Conservation (phyloP, 2,888 invertebrate genomes). For the Eucriotettix oculatus region DNA sequence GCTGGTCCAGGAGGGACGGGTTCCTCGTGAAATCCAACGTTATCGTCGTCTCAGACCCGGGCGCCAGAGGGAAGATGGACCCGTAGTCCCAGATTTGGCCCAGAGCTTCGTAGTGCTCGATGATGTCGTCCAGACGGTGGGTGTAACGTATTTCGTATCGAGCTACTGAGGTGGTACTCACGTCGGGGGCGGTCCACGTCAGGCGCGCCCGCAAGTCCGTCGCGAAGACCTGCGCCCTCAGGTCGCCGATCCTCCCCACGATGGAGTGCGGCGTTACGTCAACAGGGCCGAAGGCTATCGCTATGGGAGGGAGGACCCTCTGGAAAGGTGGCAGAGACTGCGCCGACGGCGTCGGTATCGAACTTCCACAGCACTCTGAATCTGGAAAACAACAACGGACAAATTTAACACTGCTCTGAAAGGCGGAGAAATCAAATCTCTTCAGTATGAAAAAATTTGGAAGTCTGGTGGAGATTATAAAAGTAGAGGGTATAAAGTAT, state of each 20-base stretch:
- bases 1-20: slow-evolving; percentile 28
- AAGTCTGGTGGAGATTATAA: no score
- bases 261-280: slow-evolving; percentile 22
- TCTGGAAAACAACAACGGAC: no score
- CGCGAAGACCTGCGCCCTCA: slow-evolving; percentile 28
- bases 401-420: no score
- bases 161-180: slow-evolving; percentile 31
- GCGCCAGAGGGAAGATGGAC: slow-evolving; percentile 28
- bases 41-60: slow-evolving; percentile 34
- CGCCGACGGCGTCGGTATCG: slow-evolving; percentile 27
- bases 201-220: slow-evolving; percentile 32
- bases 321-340: slow-evolving; percentile 34
- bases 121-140: slow-evolving; percentile 17
- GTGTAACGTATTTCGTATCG: slow-evolving; percentile 30
- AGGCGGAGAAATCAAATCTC: no score
- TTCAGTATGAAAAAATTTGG: no score
- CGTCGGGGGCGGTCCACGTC: slow-evolving; percentile 42
- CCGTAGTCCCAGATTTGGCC: slow-evolving; percentile 28
- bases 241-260: slow-evolving; percentile 36
- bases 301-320: slow-evolving; percentile 30
- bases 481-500: no score
- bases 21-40: slow-evolving; percentile 30
- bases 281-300: slow-evolving; percentile 26
- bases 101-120: slow-evolving; percentile 30
- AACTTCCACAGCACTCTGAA: slow-evolving; percentile 35